Evolutionary conservation across 2,888 invertebrate species (phyloP), one percentile per base, ranked within the genome.

Genomic region (Conchocele bisecta): DNA sequence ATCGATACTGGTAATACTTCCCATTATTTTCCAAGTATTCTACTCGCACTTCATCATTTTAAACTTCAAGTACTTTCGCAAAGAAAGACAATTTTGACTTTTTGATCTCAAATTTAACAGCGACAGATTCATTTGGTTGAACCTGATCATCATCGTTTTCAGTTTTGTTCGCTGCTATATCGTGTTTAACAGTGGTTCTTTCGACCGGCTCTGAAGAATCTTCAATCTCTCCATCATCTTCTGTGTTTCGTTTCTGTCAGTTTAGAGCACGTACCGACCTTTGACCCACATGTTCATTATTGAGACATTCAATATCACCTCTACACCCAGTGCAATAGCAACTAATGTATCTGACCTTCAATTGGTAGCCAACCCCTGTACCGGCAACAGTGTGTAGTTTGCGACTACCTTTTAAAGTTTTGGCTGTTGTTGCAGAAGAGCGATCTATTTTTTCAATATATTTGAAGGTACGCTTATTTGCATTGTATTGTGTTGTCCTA

Each of bases 381-480:
- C 41, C 15, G 7, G 15, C 17, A 7, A 41, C 41, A 41, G 17
- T 41, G 41, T 41, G 41, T 7, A 41, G 41, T 41, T 41, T 41
- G 17, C 41, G 17, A 41, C 41, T 41, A 22, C 41, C 41, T 41
- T 41, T 41, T 22, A 41, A 41, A 41, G 41, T 41, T 41, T 41
- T 41, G 17, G 41, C 41, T 7, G 41, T 41, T 41, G 41, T 41
- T 22, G 22, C 7, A 41, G 17, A 20, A 15, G 41, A 20, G 17
- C 41, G 15, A 41, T 15, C 15, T 17, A 41, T 41, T 5, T 15
- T 41, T 13, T 41, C 41, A 4, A 41, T 13, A 15, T 41, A 41
- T 41, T 15, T 41, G 41, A 41, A 41, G 22, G 17, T n/a, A 7
- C 41, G 17, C 15, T n/a, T n/a, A n/a, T n/a, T n/a, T n/a, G n/a